Evolutionary conservation across 2,113 vertebrate species (phyloP), one percentile per base, ranked within the genome.

Genomic region (Pimephales promelas): DNA sequence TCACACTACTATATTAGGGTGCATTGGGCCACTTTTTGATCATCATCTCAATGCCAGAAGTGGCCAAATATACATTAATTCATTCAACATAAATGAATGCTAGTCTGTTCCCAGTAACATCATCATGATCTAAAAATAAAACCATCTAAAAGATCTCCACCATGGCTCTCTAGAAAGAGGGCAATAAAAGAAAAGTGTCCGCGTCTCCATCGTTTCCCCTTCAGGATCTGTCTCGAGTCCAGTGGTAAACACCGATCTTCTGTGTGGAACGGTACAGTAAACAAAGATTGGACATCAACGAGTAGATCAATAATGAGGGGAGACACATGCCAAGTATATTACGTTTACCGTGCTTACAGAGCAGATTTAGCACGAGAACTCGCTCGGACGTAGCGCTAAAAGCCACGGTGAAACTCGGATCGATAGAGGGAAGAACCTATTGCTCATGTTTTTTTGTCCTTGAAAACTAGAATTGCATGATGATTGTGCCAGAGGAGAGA

Each of bases 291-390:
- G n/a, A n/a, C n/a, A n/a, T n/a, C n/a, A n/a, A n/a, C 11, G 70
- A 13, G 70, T 28, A 85, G 62, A 89, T 93, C 89, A 89, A 91
- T 92, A 93, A 95, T 89, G n/a, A n/a, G 70, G 90, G 89, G 76
- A 86, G 91, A 92, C 90, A 86, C 84, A 87, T 90, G 91, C 89
- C 91, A 92, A 94, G 89, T 84, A 84, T 90, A 89, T 92, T 93
- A 93, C 91, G 92, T 91, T 86, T 82, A 81, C n/a, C 59, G 66
- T 86, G 88, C 92, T 89, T 80, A 92, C 90, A 90, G 92, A 93
- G 89, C 88, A 88, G 90, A 93, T 92, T 92, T 91, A 89, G 87
- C 90, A 34, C 31, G 4, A 34, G 31, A 89, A 86, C 88, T 92
- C 9, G 76, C 81, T 90, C 90, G 83, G 86, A 91, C 91, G 90